Percentiles rank a stretch among this genome's conserved stretches.
Evolutionary conservation across 2,113 vertebrate species (phyloP).

Genomic region (Calonectris borealis): DNA sequence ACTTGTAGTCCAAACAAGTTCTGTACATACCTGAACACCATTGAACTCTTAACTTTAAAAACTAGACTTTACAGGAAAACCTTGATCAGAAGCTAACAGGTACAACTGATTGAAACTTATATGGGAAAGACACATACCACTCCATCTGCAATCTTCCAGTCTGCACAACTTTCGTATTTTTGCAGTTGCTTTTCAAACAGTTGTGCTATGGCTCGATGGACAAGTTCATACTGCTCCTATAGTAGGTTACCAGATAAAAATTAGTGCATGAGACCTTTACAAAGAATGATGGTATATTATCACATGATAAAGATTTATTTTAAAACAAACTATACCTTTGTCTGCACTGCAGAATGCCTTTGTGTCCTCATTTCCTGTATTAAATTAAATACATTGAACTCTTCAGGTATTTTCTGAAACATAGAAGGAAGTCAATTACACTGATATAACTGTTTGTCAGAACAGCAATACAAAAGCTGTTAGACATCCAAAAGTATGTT

Average conservation of each 20-base stretch:
- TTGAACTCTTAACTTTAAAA: neutral
- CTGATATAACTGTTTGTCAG: neutral
- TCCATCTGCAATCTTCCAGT: conserved; percentile 85
- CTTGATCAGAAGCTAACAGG: neutral
- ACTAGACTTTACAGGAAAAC: neutral
- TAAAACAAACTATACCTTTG: conserved; percentile 82
- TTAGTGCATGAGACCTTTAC: neutral
- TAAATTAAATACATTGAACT: conserved; percentile 96
- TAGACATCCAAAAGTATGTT: neutral
- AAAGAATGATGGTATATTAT: neutral
- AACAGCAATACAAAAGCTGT: neutral
- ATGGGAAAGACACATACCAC: conserved; percentile 75
- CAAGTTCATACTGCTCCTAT: conserved; percentile 97
- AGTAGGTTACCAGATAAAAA: neutral
- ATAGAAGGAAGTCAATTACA: neutral
- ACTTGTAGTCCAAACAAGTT: neutral
- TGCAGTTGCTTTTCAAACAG: conserved; percentile 94
- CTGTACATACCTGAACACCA: neutral
- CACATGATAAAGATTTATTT: neutral
- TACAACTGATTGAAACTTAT: neutral
- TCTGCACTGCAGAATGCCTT: conserved; percentile 97
- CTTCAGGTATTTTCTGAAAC: conserved; percentile 95
- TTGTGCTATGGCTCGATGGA: conserved; percentile 94
- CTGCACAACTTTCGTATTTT: conserved; percentile 83
- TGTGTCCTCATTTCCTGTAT: conserved; percentile 99